phyloP scores from a whole-genome alignment of 2,113 vertebrate genomes.

The Empidonax traillii region DNA sequence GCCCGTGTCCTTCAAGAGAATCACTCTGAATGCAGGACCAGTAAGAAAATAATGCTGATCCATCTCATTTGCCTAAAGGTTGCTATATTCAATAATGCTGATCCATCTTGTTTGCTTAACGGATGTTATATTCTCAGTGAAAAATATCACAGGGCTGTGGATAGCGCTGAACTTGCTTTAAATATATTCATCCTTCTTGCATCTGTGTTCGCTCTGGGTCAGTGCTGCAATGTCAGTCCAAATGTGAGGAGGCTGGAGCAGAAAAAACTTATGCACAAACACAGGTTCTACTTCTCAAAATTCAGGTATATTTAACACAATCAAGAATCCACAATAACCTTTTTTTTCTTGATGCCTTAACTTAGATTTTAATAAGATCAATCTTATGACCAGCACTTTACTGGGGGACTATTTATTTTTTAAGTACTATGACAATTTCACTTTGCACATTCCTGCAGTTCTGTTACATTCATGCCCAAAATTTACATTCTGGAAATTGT shows the following conservation, averaged over 20 bases:
- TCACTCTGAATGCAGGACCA: background rate
- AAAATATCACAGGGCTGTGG: background rate
- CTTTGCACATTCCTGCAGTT: background rate
- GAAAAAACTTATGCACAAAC: background rate
- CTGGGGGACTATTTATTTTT: background rate
- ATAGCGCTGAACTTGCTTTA: background rate
- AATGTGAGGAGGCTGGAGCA: background rate
- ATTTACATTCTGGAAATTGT: background rate
- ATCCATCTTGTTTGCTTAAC: background rate
- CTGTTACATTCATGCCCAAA: background rate
- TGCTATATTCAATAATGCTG: constrained; percentile 17
- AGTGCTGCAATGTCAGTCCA: background rate
- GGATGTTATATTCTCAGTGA: background rate
- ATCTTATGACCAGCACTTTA: background rate
- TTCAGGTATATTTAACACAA: background rate
- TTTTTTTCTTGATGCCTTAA: background rate
- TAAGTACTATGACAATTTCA: background rate
- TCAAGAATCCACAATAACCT: background rate
- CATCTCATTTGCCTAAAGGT: constrained; percentile 2
- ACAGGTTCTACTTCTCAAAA: background rate
- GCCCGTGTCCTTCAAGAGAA: background rate
- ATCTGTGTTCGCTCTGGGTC: background rate
- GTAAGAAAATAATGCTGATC: constrained; percentile 15
- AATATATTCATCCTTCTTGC: background rate
- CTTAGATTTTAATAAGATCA: background rate